A percentile compares a stretch with the other conserved stretches of the same genome.
Evolutionary conservation across 2,113 vertebrate genomes (phyloP).

Genomic region (Ophiodon elongatus): DNA sequence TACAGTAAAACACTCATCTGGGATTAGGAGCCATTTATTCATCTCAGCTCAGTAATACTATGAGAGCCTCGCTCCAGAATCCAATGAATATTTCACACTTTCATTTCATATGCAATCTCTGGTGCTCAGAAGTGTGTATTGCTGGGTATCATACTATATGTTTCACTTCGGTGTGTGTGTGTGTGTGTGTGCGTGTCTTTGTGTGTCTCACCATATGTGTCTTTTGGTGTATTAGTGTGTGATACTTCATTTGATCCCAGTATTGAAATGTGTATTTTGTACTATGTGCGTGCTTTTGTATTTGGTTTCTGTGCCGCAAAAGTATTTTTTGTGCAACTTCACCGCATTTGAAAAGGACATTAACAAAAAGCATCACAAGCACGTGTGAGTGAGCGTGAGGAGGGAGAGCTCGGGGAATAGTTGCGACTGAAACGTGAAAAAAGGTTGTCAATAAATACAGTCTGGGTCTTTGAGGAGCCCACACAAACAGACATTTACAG

Average conservation of each 20-base stretch:
- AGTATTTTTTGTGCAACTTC: background rate
- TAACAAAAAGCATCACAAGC: background rate
- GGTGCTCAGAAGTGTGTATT: constrained; percentile 60
- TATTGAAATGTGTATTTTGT: constrained; percentile 37
- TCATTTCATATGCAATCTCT: constrained; percentile 76
- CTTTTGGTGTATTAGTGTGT: constrained; percentile 41
- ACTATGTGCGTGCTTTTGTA: constrained; percentile 17
- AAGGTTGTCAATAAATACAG: background rate
- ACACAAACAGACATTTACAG: background rate
- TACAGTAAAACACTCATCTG: constrained; percentile 76
- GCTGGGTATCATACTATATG: constrained; percentile 50
- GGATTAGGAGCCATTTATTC: constrained; percentile 80
- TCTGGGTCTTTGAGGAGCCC: background rate
- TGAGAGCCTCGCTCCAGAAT: constrained; percentile 70
- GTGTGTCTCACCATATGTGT: constrained; percentile 21
- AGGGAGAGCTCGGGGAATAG: background rate
- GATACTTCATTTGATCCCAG: constrained; percentile 39
- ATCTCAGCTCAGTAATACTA: constrained; percentile 72
- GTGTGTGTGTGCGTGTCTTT: background rate
- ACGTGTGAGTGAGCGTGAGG: background rate
- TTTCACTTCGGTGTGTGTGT: constrained; percentile 29
- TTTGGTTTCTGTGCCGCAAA: constrained; percentile 18
- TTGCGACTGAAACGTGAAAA: background rate
- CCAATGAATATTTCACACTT: constrained; percentile 82
- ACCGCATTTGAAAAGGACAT: background rate